Evolutionary conservation across 2,797 vertebrate genomes (phyloP).

Genomic region (Silurus aristotelis): DNA sequence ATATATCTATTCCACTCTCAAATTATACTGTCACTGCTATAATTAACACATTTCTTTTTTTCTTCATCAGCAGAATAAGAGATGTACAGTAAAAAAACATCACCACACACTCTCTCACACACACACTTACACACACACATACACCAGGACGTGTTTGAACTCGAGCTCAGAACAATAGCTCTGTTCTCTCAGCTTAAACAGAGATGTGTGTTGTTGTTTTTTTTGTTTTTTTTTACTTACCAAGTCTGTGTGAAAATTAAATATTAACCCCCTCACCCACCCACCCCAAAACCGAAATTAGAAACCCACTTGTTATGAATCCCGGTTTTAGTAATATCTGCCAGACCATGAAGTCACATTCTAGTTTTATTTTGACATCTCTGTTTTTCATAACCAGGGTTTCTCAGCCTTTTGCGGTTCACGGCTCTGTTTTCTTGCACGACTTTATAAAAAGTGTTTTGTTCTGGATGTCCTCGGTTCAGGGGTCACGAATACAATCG

Average conservation of each 20-base stretch:
- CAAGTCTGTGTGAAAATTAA: slow-evolving; percentile 37
- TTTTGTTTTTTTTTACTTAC: not conserved
- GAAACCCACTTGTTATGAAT: slow-evolving; percentile 52
- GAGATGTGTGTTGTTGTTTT: not conserved
- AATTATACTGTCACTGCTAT: slow-evolving; percentile 66
- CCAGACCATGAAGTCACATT: slow-evolving; percentile 55
- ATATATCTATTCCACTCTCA: slow-evolving; percentile 47
- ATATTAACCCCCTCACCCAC: not conserved
- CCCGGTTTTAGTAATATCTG: slow-evolving; percentile 28
- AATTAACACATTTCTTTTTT: slow-evolving; percentile 53
- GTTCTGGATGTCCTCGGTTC: slow-evolving; percentile 4
- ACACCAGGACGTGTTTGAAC: slow-evolving; percentile 2
- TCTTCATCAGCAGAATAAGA: slow-evolving; percentile 22
- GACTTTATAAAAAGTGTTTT: slow-evolving; percentile 16
- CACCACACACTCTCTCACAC: slow-evolving; percentile 7
- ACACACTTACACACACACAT: slow-evolving; percentile 6
- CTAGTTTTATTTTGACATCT: slow-evolving; percentile 49
- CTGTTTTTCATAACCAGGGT: slow-evolving; percentile 19
- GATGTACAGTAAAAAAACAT: slow-evolving; percentile 16
- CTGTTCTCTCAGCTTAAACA: slow-evolving; percentile 29
- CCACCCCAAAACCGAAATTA: slow-evolving; percentile 43
- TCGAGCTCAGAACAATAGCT: slow-evolving; percentile 31
- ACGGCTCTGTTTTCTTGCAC: slow-evolving; percentile 32
- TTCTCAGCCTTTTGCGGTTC: slow-evolving; percentile 17
- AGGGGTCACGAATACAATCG: not conserved